These are phyloP conservation scores for Eira barbara DNA, from an alignment of 2,113 vertebrate genomes.

Conservation along the genomic window DNA sequence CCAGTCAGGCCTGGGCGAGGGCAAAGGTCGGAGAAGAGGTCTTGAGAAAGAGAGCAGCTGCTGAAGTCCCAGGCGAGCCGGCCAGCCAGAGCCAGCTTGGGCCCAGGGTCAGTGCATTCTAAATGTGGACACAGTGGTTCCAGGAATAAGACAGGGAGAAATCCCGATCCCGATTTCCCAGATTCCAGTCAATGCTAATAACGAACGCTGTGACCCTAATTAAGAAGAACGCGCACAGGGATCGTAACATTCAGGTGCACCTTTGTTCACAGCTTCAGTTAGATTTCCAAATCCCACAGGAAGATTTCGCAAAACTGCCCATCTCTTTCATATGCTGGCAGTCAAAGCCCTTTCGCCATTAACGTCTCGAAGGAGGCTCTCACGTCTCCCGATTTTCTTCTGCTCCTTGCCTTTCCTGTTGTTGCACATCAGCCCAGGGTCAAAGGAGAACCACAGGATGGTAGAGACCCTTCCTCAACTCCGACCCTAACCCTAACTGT, in stretches of 20 bases:
- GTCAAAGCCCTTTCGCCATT: not conserved
- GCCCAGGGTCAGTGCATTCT: not conserved
- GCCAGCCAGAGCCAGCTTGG: not conserved
- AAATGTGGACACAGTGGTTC: not conserved
- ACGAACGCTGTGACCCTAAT: not conserved
- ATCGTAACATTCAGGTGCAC: rapidly evolving
- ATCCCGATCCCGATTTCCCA: not conserved
- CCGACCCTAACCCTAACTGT: not conserved
- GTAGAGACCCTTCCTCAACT: not conserved
- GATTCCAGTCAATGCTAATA: not conserved
- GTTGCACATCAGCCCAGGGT: not conserved
- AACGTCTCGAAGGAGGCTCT: not conserved
- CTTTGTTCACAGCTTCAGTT: not conserved
- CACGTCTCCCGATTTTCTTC: not conserved
- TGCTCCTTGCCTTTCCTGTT: not conserved
- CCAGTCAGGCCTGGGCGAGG: not conserved
- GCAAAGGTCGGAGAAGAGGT: not conserved
- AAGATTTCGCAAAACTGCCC: not conserved
- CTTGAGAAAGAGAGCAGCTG: constrained; percentile 1
- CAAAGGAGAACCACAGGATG: not conserved
- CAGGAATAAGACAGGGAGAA: not conserved
- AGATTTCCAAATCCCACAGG: not conserved
- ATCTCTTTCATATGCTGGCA: not conserved
- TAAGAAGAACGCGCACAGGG: not conserved
- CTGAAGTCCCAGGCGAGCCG: not conserved